These are phyloP conservation scores for Hirudo medicinalis DNA, from an alignment of 1,140 invertebrate species.

Conservation along the genomic window DNA sequence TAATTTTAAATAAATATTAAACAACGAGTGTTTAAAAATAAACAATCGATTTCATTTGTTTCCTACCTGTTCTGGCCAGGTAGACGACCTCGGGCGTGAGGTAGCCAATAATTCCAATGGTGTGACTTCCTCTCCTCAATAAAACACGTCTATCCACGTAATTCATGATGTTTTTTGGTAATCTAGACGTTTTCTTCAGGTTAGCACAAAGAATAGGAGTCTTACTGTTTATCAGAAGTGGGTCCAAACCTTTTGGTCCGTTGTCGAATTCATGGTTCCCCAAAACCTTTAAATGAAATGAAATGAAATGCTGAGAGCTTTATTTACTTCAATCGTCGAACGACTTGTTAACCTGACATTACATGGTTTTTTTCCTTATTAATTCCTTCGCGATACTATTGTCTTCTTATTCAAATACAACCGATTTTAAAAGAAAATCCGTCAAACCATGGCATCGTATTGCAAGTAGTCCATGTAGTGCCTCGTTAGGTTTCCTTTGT, in stretches of 20 bases:
- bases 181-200: constrained; percentile 36
- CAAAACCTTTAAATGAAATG: constrained; percentile 50
- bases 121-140: neutral
- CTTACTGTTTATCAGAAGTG: constrained; percentile 56
- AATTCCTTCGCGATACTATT: neutral
- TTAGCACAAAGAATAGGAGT: constrained; percentile 66
- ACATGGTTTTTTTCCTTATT: no score
- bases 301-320: no score
- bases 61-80: neutral
- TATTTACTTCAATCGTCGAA: no score
- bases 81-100: neutral
- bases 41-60: no score
- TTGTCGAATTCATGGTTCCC: constrained; percentile 91
- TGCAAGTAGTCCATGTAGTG: constrained; percentile 61
- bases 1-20: neutral
- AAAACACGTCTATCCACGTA: no score
- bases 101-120: neutral
- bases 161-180: no score
- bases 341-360: no score
- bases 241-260: constrained; percentile 57
- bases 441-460: constrained; percentile 63
- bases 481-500: constrained; percentile 60
- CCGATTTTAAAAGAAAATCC: no score
- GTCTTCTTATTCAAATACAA: neutral
- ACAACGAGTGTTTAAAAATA: no score